Conservation (phyloP, 2,113 vertebrate genomes). For the Charadrius vociferus region DNA sequence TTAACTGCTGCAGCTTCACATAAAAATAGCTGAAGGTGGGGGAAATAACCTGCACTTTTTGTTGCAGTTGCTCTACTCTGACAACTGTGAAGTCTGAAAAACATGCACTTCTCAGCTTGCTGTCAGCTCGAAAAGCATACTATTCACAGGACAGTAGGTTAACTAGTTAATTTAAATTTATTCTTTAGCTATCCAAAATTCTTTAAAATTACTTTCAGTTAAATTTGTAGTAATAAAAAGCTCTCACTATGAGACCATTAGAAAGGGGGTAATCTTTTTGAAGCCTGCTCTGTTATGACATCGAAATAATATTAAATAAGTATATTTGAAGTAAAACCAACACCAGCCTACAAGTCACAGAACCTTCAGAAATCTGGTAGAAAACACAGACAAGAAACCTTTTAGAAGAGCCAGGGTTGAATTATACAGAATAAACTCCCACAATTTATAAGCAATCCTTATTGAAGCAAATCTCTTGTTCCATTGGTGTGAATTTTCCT, state of each 20-base stretch:
- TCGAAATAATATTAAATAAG: neutral
- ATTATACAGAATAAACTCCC: neutral
- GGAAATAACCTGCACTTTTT: neutral
- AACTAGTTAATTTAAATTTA: neutral
- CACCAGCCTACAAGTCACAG: neutral
- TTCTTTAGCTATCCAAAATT: neutral
- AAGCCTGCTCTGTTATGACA: neutral
- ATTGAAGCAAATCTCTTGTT: neutral
- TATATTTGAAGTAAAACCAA: neutral
- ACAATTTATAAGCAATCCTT: neutral
- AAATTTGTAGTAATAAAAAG: neutral
- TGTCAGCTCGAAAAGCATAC: neutral
- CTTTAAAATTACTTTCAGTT: neutral
- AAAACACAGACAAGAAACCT: neutral
- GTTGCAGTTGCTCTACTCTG: neutral
- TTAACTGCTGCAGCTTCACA: neutral
- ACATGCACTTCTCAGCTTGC: neutral
- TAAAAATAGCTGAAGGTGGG: neutral
- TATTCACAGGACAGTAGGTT: neutral
- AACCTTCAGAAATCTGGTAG: neutral
- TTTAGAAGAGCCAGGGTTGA: neutral
- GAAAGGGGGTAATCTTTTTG: neutral
- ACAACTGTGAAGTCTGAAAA: neutral
- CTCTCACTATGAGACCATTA: neutral
- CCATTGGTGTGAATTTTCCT: neutral